Conservation (phyloP, 2,888 invertebrate genomes). For the Girardia tigrina region DNA sequence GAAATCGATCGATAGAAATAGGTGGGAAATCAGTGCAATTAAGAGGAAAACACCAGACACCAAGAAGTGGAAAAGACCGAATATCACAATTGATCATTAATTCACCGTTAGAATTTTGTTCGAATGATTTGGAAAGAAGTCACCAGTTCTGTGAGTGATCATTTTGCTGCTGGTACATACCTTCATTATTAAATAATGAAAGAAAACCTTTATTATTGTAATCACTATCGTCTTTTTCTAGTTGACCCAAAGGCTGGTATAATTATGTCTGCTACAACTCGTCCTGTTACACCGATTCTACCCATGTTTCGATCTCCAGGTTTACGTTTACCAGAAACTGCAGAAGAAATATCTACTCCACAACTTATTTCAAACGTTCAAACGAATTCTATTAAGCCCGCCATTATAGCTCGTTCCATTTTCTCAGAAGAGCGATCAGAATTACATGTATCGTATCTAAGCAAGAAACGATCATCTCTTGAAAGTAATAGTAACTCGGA, state of each 20-base stretch:
- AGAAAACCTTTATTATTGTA: too few species aligned
- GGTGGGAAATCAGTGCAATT: background rate
- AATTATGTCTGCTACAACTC: background rate
- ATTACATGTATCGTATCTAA: background rate
- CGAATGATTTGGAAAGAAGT: background rate
- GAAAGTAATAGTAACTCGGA: background rate
- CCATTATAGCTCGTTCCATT: background rate
- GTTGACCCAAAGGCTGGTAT: constrained; percentile 3
- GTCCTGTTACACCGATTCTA: background rate
- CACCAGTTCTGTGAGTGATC: background rate
- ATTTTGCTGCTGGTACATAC: too few species aligned
- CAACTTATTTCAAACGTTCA: background rate
- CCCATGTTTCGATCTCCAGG: background rate
- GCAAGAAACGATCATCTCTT: constrained; percentile 3
- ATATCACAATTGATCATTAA: background rate
- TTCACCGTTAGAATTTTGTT: background rate
- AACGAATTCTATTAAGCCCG: background rate
- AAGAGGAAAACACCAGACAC: background rate
- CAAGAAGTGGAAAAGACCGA: background rate
- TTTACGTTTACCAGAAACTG: too few species aligned
- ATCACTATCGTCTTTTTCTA: too few species aligned
- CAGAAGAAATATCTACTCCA: background rate
- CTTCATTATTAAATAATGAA: too few species aligned
- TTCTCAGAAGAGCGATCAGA: constrained; percentile 24
- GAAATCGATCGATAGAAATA: background rate